A percentile compares a stretch with the other conserved stretches of the same genome.
Conservation (phyloP, 2,888 invertebrate species). For the Aromia moschata region DNA sequence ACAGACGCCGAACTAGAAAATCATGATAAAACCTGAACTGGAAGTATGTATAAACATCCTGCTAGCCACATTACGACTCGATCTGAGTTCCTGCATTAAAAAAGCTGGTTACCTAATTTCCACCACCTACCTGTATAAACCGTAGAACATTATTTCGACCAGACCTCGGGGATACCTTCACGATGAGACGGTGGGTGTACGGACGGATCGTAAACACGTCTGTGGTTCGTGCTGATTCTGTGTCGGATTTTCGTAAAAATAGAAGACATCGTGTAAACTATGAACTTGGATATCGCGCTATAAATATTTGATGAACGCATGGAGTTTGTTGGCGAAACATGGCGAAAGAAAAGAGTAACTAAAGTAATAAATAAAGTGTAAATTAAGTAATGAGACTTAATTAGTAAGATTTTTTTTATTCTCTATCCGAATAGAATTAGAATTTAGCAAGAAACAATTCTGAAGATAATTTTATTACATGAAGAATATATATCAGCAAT, state of each 20-base stretch:
- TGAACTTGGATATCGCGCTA: slow-evolving; percentile 8
- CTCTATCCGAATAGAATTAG: too few species aligned
- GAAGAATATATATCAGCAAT: too few species aligned
- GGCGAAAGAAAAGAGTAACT: too few species aligned
- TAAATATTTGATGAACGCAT: not conserved
- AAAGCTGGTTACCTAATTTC: slow-evolving; percentile 1
- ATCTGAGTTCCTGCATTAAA: too few species aligned
- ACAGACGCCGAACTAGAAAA: too few species aligned
- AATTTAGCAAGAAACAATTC: too few species aligned
- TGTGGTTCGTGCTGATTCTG: not conserved
- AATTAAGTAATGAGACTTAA: too few species aligned
- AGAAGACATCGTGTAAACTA: slow-evolving; percentile 5
- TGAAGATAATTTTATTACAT: too few species aligned
- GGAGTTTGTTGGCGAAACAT: not conserved
- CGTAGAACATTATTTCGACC: not conserved
- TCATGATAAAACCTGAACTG: too few species aligned
- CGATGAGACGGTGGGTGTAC: not conserved
- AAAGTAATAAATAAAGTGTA: too few species aligned
- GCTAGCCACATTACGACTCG: too few species aligned
- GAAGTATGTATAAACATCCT: not conserved
- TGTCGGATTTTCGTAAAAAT: not conserved
- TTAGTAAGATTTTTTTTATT: too few species aligned
- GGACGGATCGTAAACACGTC: slow-evolving; percentile 1
- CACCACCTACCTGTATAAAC: slow-evolving; percentile 5
- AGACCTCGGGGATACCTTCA: not conserved